phyloP scores from a whole-genome alignment of 1,140 invertebrate species.

The Leguminivora glycinivorella region DNA sequence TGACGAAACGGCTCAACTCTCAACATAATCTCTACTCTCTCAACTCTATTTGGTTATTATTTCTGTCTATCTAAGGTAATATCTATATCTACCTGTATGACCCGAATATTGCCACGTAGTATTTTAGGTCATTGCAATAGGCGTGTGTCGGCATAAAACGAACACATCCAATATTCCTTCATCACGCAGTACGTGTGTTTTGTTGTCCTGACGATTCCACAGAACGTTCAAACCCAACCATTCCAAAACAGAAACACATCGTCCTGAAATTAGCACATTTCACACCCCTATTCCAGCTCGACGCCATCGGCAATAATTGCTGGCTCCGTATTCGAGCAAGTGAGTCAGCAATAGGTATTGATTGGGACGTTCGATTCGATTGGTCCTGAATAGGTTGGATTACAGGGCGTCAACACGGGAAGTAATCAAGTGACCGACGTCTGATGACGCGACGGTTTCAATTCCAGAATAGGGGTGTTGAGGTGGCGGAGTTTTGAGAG shows the following conservation, averaged over 20 bases:
- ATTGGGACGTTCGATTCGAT: slow-evolving; percentile 25
- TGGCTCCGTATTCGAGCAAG: slow-evolving; percentile 23
- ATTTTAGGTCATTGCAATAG: neutral
- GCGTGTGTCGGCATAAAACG: neutral
- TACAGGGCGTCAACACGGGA: slow-evolving; percentile 27
- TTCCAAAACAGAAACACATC: slow-evolving; percentile 18
- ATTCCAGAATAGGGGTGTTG: neutral
- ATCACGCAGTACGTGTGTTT: neutral
- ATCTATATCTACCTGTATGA: neutral
- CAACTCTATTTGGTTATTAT: no score
- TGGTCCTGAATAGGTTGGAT: slow-evolving; percentile 27
- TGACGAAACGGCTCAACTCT: no score
- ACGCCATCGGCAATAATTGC: slow-evolving; percentile 18
- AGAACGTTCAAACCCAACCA: neutral
- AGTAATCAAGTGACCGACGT: slow-evolving; percentile 27
- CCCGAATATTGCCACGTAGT: neutral
- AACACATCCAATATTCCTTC: neutral
- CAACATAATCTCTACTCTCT: no score
- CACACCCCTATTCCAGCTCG: slow-evolving; percentile 10
- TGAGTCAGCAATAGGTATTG: slow-evolving; percentile 26
- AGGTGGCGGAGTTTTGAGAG: neutral
- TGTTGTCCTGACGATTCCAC: neutral
- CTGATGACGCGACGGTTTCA: slow-evolving; percentile 23
- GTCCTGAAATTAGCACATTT: slow-evolving; percentile 15
- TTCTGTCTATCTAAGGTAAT: neutral